Evolutionary conservation across 2,113 vertebrate genomes (phyloP), one percentile per base, ranked within the genome.

Genomic region (Pterocles gutturalis): DNA sequence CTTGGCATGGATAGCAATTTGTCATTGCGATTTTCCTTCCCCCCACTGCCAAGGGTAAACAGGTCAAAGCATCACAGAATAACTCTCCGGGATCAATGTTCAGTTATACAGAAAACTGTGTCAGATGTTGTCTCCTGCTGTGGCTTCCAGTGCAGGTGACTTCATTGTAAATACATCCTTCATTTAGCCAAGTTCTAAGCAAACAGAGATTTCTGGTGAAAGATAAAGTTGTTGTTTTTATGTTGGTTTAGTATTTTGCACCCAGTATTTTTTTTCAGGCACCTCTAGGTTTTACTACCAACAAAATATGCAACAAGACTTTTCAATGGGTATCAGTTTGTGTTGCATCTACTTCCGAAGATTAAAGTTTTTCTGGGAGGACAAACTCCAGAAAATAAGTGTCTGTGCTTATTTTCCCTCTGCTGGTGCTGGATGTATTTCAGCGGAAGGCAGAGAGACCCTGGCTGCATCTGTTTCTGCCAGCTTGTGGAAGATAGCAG

Each of bases 1-100:
- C 93, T 94, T 97, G 97, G 96, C 96, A 89, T 93, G 96, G 97
- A 94, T 82, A 97, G 96, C 94, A 93, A 92, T 98, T 97, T 97
- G 97, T 98, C 98, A 98, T 97, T 97, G 97, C 13, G 71, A 93
- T 96, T 98, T 98, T 98, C 98, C 97, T 98, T 95, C 96, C 98
- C 95, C 84, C 91, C 90, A 92, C 92, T 95, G 97, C 96, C 93
- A 91, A 95, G 97, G 97, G 97, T 96, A 94, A 75, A 86, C 94
- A 96, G 97, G 97, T 97, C 97, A 95, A 89, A 77, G 87, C 94
- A 94, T 95, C 94, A 92, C 96, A 95, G 71, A 97, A 60, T 87
- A 87, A 79, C 96, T 97, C 93, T 92, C 93, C 0, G 48, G 93
- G 96, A 97, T 97, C 92, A 92, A 60, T 95, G 93, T 85, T 87